A percentile compares a stretch with the other conserved stretches of the same genome.
Conservation (phyloP, 2,113 vertebrate species). For the Aldabrachelys gigantea region DNA sequence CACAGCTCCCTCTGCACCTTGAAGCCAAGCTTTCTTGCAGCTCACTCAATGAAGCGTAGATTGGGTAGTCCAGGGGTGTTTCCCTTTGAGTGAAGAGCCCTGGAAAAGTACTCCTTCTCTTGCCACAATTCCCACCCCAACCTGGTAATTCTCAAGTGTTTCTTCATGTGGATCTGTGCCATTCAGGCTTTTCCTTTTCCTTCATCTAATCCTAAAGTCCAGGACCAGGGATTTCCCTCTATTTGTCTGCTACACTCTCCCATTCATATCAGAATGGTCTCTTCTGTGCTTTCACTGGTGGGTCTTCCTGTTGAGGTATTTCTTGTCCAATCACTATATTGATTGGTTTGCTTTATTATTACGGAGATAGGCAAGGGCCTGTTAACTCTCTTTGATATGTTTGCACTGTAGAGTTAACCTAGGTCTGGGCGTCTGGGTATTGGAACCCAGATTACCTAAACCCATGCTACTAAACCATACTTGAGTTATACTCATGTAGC, state of each 20-base stretch:
- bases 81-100: not conserved
- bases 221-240: not conserved
- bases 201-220: not conserved
- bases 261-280: not conserved
- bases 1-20: not conserved
- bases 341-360: not conserved
- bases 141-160: not conserved
- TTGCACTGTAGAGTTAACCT: not conserved
- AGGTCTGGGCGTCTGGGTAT: not conserved
- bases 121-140: not conserved
- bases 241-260: slow-evolving; percentile 4
- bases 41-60: not conserved
- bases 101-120: not conserved
- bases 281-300: not conserved
- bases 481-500: not conserved
- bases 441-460: not conserved
- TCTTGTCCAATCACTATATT: not conserved
- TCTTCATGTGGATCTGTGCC: not conserved
- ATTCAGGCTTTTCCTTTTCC: not conserved
- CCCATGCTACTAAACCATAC: not conserved
- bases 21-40: not conserved
- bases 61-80: not conserved
- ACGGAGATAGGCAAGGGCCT: not conserved
- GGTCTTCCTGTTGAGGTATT: not conserved
- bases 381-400: not conserved